Conservation (phyloP, 2,888 invertebrate genomes). For the Nemoura dubitans region DNA sequence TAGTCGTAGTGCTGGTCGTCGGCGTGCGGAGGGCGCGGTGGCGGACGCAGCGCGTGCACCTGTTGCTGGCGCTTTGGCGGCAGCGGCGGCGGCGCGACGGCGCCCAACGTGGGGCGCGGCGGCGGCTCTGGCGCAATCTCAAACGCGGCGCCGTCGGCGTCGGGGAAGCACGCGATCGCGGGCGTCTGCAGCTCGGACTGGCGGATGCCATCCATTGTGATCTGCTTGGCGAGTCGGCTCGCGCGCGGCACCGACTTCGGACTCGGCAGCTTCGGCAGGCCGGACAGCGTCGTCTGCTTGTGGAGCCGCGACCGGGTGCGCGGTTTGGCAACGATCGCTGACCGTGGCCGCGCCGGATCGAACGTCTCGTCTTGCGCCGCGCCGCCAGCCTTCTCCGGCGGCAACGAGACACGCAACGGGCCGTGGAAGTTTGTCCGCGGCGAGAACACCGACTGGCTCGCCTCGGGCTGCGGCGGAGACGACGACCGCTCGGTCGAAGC, state of each 20-base stretch:
- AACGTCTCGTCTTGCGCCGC: slow-evolving; percentile 57
- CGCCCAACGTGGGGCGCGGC: slow-evolving; percentile 72
- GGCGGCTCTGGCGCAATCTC: slow-evolving; percentile 71
- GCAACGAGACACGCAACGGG: slow-evolving; percentile 74
- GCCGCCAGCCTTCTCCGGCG: slow-evolving; percentile 67
- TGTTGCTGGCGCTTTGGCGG: slow-evolving; percentile 75
- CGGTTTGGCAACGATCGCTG: slow-evolving; percentile 44
- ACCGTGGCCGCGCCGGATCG: slow-evolving; percentile 39
- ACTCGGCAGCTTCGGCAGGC: slow-evolving; percentile 58
- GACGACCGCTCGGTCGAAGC: background rate
- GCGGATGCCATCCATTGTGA: slow-evolving; percentile 52
- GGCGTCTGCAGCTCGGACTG: slow-evolving; percentile 48
- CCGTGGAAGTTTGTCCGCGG: slow-evolving; percentile 61
- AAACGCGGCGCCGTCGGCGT: slow-evolving; percentile 56
- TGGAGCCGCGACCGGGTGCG: slow-evolving; percentile 42
- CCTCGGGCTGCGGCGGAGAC: background rate
- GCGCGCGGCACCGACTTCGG: slow-evolving; percentile 57
- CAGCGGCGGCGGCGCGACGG: slow-evolving; percentile 76
- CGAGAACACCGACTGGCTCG: slow-evolving; percentile 43
- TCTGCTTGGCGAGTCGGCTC: slow-evolving; percentile 52
- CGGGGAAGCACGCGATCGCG: slow-evolving; percentile 48
- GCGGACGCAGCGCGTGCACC: slow-evolving; percentile 68
- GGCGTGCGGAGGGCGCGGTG: slow-evolving; percentile 69
- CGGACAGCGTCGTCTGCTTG: slow-evolving; percentile 50
- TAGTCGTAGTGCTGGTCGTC: slow-evolving; percentile 66